A percentile compares a stretch with the other conserved stretches of the same genome.
Conservation (phyloP, 2,888 invertebrate genomes). For the Lymantria dispar region DNA sequence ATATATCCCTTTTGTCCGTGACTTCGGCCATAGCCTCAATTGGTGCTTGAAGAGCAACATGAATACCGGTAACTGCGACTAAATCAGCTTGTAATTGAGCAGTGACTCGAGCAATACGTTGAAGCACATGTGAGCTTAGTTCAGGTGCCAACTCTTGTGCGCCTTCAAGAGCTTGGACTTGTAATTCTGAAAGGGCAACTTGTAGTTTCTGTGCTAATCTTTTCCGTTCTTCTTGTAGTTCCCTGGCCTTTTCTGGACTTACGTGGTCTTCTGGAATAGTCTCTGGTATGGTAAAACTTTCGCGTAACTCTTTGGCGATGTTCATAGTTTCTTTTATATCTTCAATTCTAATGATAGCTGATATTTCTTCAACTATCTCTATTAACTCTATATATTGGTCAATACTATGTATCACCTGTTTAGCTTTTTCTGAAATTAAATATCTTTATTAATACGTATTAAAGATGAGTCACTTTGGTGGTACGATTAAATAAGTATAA, state of each 20-base stretch:
- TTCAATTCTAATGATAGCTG: slow-evolving; percentile 49
- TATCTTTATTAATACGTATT: background rate
- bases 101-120: slow-evolving; percentile 47
- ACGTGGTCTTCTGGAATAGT: slow-evolving; percentile 14
- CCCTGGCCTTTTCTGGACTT: slow-evolving; percentile 12
- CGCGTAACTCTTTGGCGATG: slow-evolving; percentile 53
- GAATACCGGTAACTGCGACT: slow-evolving; percentile 40
- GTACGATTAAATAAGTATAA: no score
- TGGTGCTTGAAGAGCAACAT: slow-evolving; percentile 38
- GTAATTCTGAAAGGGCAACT: slow-evolving; percentile 45
- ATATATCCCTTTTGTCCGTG: slow-evolving; percentile 5
- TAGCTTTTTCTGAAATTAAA: slow-evolving; percentile 47
- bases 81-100: slow-evolving; percentile 56
- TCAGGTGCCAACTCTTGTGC: slow-evolving; percentile 42
- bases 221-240: slow-evolving; percentile 31
- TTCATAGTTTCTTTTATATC: slow-evolving; percentile 49
- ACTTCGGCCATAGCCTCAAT: slow-evolving; percentile 12
- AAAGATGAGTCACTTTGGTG: no score
- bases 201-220: slow-evolving; percentile 50
- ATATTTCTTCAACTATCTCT: slow-evolving; percentile 62
- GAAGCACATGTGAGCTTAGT: slow-evolving; percentile 38
- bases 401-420: slow-evolving; percentile 49
- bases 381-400: slow-evolving; percentile 62
- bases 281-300: slow-evolving; percentile 37
- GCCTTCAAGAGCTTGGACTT: slow-evolving; percentile 48